Base-by-base conservation (phyloP, 2,113 vertebrate genomes). In the Macrotis lagotis region DNA sequence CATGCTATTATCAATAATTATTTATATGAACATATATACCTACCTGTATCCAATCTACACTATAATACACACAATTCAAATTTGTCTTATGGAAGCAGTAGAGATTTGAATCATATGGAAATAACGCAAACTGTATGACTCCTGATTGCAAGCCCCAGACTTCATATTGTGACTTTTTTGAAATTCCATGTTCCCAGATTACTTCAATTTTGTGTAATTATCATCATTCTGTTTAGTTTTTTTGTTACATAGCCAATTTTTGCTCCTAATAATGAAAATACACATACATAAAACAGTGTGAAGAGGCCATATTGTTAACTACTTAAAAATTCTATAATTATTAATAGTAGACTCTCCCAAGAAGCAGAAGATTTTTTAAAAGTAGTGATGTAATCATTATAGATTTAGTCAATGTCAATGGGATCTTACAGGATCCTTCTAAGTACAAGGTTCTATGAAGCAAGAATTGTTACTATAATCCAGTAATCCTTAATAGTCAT, bases 241-340 rank as follows among this genome's bases (percentile, higher is more conserved):
- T 66, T 37, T 66, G 52, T 44, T 53, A 0, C 94, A 7, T 48
- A 37, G 14, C 31, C 24, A 83, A 1, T 44, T 90, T 95, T 94
- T 92, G 48, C 83, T 92, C 31, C 59, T 96, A 91, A 91, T 44
- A 26, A 91, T 83, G 47, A 88, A 91, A 96, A 31, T 1, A n/a
- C 26, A n/a, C 48, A 19, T 47, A 53, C 90, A 94, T 96, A 48
- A 92, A 91, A 66, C 74, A 22, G 89, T 95, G 93, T 92, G 89
- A 14, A 92, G 91, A 92, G 47, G 91, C 92, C 8, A 93, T 52
- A 55, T 92, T 94, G 48, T 93, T 89, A 44, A 44, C 24, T 95
- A 93, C 91, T 95, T 95, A 37, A n/a, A 55, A 89, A 92, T 92
- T 93, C 89, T 51, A 1, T 94, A 91, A 96, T 94, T 93, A 92